Conservation (phyloP, 2,888 invertebrate genomes). For the Lepidochrysops patricia region DNA sequence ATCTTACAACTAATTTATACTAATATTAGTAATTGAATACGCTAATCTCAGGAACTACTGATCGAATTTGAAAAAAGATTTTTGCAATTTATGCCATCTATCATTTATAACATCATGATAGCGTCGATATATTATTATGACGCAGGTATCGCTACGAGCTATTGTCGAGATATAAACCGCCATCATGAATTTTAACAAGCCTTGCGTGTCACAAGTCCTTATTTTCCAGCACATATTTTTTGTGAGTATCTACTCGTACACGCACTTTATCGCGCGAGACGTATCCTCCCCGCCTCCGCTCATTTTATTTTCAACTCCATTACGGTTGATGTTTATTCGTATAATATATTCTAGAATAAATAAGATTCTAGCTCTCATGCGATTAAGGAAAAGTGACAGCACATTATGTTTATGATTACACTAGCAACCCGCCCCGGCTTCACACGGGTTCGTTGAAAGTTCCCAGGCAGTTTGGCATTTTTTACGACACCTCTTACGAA, state of each 20-base stretch:
- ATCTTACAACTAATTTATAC: background rate
- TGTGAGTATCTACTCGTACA: background rate
- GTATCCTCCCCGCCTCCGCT: background rate
- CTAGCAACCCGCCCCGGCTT: too few species aligned
- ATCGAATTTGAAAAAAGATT: too few species aligned
- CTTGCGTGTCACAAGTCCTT: background rate
- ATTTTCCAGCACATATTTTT: constrained; percentile 5
- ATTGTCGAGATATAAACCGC: background rate
- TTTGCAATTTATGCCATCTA: background rate
- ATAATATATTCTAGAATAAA: background rate
- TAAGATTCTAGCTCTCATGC: background rate
- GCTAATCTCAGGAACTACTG: too few species aligned
- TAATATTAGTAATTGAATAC: too few species aligned
- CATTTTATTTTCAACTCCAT: background rate
- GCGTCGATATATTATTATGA: too few species aligned
- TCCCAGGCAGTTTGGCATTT: too few species aligned
- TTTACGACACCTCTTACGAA: too few species aligned
- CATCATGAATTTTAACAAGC: constrained; percentile 9
- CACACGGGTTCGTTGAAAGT: too few species aligned
- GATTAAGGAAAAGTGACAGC: background rate
- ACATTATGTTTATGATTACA: too few species aligned
- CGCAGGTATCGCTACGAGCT: background rate
- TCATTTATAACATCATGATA: background rate
- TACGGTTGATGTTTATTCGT: background rate
- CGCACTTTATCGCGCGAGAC: constrained; percentile 7